Base-by-base conservation (phyloP, 2,888 invertebrate species). In the Nemapogon koenigi region DNA sequence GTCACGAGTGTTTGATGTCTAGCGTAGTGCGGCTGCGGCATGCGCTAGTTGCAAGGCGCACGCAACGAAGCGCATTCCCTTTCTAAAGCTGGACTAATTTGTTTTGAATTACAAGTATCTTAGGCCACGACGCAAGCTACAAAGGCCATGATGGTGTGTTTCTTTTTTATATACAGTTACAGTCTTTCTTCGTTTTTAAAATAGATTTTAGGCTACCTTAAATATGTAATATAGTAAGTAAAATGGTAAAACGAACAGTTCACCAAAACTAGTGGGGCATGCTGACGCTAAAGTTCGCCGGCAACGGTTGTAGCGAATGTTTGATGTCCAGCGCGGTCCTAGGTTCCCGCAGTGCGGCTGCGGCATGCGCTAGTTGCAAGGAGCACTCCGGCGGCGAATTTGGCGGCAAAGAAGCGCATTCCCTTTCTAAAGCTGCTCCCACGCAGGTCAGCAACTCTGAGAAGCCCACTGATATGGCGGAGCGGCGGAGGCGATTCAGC, bases 391-490 rank as follows among this genome's bases (percentile, higher is more conserved):
- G 89, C 58, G 92, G 90, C 10, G 91, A 81, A 41, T 82, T 82
- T 8, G 87, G 83, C 0, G 93, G 90, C 38, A 96, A 70, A 39
- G 90, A 73, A 0, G 88, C 84, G 51, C 93, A 90, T 64, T 97
- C 97, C 38, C 95, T 85, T 53, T 97, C 96, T 46, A 97, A 82
- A 43, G 97, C 89, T 38, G 83, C 82, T 0, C 94, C 92, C 53
- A 97, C 82, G 1, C 92, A 90, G 44, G 90, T 91, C 14, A 97
- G 72, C 18, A 97, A 78, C 51, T 95, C 94, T 1, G 90, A 82
- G 66, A 97, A 97, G 0, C 97, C 97, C 45, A 96, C 85, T 0
- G 94, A 90, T 37, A 97, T 83, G 0, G 97, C 97, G 16, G 95
- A 95, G 47, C 92, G 85, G 4, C 95, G 81, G 18, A 97, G 83